Evolutionary conservation across 2,888 invertebrate genomes (phyloP).

Genomic region (Hetaerina titia): DNA sequence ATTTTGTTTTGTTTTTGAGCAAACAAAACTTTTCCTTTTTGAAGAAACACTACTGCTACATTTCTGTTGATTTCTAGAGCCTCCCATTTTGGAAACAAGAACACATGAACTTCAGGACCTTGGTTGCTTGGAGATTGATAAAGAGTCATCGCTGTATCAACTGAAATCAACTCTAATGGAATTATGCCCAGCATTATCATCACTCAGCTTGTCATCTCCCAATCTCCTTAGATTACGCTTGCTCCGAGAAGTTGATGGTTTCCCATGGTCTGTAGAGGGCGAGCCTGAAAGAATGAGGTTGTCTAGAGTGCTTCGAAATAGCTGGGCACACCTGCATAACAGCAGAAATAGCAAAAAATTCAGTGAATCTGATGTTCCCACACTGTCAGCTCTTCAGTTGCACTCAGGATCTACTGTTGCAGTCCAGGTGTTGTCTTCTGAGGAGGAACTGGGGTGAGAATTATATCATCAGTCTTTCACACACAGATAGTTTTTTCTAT

Average conservation of each 20-base stretch:
- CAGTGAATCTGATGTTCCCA: background rate
- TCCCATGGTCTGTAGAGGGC: background rate
- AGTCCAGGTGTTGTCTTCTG: constrained; percentile 21
- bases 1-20: no score
- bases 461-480: background rate
- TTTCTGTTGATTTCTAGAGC: background rate
- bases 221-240: constrained; percentile 24
- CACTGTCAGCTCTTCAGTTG: constrained; percentile 25
- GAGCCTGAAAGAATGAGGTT: constrained; percentile 15
- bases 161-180: constrained; percentile 18
- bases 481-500: background rate
- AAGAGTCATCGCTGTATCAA: constrained; percentile 4
- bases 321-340: background rate
- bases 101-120: constrained; percentile 11
- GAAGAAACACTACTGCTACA: background rate
- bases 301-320: constrained; percentile 49
- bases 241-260: constrained; percentile 30
- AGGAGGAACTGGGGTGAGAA: constrained; percentile 48
- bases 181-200: background rate
- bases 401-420: constrained; percentile 45
- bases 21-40: background rate
- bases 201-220: background rate
- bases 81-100: background rate
- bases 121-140: constrained; percentile 45
- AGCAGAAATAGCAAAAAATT: background rate